Evolutionary conservation across 2,888 invertebrate genomes (phyloP).

Genomic region (Eristalis arbustorum): DNA sequence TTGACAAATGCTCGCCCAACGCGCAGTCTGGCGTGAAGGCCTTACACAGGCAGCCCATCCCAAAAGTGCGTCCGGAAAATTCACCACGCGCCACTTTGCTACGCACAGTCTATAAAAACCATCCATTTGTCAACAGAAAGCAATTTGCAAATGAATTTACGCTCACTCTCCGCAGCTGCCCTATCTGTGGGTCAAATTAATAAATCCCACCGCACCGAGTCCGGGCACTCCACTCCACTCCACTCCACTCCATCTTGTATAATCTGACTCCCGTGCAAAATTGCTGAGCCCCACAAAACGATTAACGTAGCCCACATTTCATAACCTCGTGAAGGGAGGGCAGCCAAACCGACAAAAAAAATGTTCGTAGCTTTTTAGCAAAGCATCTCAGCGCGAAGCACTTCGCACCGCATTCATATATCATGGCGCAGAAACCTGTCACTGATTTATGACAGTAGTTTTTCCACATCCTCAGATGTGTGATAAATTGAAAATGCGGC

Average conservation of each 20-base stretch:
- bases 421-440: conserved; percentile 62
- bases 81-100: too few relatives aligned
- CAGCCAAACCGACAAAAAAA: background rate
- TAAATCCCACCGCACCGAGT: conserved; percentile 46
- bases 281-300: conserved; percentile 42
- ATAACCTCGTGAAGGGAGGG: background rate
- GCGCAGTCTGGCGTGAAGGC: background rate
- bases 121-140: conserved; percentile 10
- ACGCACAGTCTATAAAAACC: background rate
- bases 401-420: conserved; percentile 63
- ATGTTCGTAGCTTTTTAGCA: conserved; percentile 16
- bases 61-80: background rate
- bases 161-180: conserved; percentile 8
- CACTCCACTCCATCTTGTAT: conserved; percentile 48
- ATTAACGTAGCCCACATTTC: conserved; percentile 56
- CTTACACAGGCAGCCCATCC: background rate
- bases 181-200: conserved; percentile 58
- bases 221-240: conserved; percentile 33
- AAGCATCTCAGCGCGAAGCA: conserved; percentile 37
- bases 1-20: background rate
- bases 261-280: conserved; percentile 64
- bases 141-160: conserved; percentile 30
- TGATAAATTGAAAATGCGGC: conserved; percentile 55
- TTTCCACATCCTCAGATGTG: conserved; percentile 57
- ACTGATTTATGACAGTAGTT: conserved; percentile 68